Conservation (phyloP, 2,113 vertebrate genomes). For the Neotoma lepida region DNA sequence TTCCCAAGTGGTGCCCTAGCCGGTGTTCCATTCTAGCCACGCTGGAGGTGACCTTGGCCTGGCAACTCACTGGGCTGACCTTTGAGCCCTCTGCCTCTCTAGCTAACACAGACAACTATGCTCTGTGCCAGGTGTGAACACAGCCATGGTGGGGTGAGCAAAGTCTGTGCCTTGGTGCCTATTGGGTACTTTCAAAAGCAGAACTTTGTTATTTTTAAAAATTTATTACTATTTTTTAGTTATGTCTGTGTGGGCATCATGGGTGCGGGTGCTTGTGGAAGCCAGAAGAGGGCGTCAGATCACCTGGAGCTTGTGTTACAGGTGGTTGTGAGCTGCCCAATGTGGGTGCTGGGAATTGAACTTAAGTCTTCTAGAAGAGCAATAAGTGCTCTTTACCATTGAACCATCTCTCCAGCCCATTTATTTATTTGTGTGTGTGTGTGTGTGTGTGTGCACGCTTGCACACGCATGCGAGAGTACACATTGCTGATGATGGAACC, state of each 20-base stretch:
- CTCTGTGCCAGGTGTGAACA: neutral
- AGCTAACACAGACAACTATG: neutral
- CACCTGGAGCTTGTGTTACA: neutral
- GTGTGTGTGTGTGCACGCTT: no score
- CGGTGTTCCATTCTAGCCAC: neutral
- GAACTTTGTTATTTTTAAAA: neutral
- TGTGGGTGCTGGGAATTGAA: neutral
- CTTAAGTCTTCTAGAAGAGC: neutral
- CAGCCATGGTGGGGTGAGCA: rapidly evolving
- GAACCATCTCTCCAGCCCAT: neutral
- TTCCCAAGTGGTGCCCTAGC: neutral
- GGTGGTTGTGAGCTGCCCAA: neutral
- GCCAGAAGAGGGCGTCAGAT: neutral
- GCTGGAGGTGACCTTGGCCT: neutral
- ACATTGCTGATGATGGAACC: neutral
- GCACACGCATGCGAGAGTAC: no score
- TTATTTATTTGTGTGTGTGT: neutral
- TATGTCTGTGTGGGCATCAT: neutral
- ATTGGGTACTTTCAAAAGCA: rapidly evolving
- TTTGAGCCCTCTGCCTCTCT: neutral
- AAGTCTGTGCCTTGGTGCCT: neutral
- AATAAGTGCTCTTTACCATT: neutral
- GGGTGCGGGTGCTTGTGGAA: neutral
- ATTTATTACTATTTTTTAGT: neutral
- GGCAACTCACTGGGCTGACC: neutral